phyloP scores from a whole-genome alignment of 2,113 vertebrate species.

The Mus spicilegus region DNA sequence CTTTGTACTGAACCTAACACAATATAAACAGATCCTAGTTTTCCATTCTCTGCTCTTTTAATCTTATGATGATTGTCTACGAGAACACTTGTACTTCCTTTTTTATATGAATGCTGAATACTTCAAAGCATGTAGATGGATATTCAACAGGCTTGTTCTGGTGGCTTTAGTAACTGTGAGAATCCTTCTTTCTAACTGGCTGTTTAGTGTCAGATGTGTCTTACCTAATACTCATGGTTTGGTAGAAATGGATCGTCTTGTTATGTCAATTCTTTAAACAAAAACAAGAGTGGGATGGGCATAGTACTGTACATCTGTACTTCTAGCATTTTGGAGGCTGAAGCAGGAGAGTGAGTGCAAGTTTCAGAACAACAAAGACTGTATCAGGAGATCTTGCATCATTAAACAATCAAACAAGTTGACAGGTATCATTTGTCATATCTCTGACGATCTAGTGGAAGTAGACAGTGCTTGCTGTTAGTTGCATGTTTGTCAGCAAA shows the following conservation, averaged over 20 bases:
- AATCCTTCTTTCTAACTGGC: background rate
- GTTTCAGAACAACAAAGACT: background rate
- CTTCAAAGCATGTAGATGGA: background rate
- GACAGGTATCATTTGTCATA: background rate
- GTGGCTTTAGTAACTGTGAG: slow-evolving; percentile 35
- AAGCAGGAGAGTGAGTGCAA: background rate
- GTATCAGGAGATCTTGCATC: background rate
- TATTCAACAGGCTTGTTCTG: background rate
- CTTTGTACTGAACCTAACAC: background rate
- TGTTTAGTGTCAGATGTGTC: background rate
- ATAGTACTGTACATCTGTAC: background rate
- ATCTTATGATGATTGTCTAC: background rate
- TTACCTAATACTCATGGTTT: background rate
- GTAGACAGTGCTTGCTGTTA: background rate
- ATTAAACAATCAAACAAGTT: background rate
- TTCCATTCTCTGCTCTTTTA: background rate
- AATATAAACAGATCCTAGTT: background rate
- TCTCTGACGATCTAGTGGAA: slow-evolving; percentile 25
- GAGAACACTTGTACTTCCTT: background rate
- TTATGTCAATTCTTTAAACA: background rate
- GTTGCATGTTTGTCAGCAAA: slow-evolving; percentile 7
- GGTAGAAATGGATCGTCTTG: background rate
- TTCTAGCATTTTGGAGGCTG: background rate
- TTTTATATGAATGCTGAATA: background rate
- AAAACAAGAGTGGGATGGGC: background rate